Percentiles rank a stretch among this genome's conserved stretches.
These are phyloP conservation scores for Dexiosoma caninum DNA, from an alignment of 2,888 invertebrate genomes.

Conservation along the genomic window DNA sequence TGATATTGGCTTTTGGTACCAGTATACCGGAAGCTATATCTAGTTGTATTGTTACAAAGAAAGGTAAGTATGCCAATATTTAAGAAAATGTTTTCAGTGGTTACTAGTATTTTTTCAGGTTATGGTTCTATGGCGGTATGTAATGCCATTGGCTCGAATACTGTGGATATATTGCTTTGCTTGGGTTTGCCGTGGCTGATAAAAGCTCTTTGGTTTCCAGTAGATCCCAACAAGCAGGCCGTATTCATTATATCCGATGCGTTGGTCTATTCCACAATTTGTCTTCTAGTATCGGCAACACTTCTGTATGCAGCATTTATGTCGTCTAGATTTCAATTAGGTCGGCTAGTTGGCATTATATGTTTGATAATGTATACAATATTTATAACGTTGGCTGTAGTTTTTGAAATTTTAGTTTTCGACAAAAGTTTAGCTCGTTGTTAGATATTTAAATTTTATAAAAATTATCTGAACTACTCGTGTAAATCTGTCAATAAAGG, in stretches of 20 bases:
- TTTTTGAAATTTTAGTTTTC: constrained; percentile 84
- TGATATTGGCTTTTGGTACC: constrained; percentile 90
- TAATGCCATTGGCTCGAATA: constrained; percentile 89
- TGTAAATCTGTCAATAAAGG: too few species aligned
- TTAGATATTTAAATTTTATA: too few species aligned
- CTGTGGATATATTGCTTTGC: constrained; percentile 88
- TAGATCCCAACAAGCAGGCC: constrained; percentile 65
- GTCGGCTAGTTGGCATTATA: constrained; percentile 84
- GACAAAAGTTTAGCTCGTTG: constrained; percentile 7
- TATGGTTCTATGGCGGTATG: constrained; percentile 82
- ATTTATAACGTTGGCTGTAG: constrained; percentile 84
- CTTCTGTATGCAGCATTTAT: constrained; percentile 83
- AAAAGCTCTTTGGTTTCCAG: constrained; percentile 82
- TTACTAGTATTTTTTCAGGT: constrained; percentile 78
- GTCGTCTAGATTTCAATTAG: constrained; percentile 84
- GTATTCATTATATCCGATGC: constrained; percentile 39
- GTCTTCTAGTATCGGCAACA: constrained; percentile 84
- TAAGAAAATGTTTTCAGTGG: too few species aligned
- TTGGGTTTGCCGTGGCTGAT: constrained; percentile 88
- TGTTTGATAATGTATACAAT: constrained; percentile 83
- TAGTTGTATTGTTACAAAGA: constrained; percentile 88
- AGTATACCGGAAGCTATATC: constrained; percentile 93
- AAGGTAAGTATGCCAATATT: constrained; percentile 77
- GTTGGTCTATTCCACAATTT: constrained; percentile 10
- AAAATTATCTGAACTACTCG: too few species aligned